Percentiles rank a stretch among this genome's conserved stretches.
Conservation (phyloP, 2,888 invertebrate species). For the Pomacea canaliculata region DNA sequence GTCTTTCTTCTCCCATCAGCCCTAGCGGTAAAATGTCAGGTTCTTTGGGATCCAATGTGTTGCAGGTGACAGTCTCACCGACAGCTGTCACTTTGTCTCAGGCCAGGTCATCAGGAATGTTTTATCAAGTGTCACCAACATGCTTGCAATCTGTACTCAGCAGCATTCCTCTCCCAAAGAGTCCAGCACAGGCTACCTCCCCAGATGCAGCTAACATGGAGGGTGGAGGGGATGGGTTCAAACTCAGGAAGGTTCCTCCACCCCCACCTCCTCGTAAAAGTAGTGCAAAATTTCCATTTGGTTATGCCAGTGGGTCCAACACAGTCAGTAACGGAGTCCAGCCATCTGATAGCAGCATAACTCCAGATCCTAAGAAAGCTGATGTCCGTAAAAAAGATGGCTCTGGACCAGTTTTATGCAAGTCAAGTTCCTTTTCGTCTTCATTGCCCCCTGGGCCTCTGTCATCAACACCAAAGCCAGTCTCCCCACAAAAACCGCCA, state of each 20-base stretch:
- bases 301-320: neutral
- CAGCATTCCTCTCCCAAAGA: slow-evolving; percentile 29
- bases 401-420: neutral
- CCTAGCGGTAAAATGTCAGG: neutral
- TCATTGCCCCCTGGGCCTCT: slow-evolving; percentile 26
- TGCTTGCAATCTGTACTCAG: slow-evolving; percentile 16
- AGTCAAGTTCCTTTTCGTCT: slow-evolving; percentile 22
- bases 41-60: neutral
- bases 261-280: slow-evolving; percentile 65
- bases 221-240: slow-evolving; percentile 26
- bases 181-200: slow-evolving; percentile 3
- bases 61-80: neutral
- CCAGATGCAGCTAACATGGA: slow-evolving; percentile 13
- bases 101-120: slow-evolving; percentile 9
- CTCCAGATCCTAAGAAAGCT: slow-evolving; percentile 7
- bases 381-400: slow-evolving; percentile 8
- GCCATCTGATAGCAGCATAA: neutral
- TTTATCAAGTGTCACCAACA: slow-evolving; percentile 20
- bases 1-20: slow-evolving; percentile 1
- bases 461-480: slow-evolving; percentile 47
- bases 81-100: slow-evolving; percentile 14
- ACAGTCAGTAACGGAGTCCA: neutral
- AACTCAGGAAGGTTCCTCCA: slow-evolving; percentile 61
- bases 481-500: slow-evolving; percentile 36
- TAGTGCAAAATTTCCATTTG: slow-evolving; percentile 34